phyloP scores from a whole-genome alignment of 2,797 vertebrate species.

The Choloepus didactylus region DNA sequence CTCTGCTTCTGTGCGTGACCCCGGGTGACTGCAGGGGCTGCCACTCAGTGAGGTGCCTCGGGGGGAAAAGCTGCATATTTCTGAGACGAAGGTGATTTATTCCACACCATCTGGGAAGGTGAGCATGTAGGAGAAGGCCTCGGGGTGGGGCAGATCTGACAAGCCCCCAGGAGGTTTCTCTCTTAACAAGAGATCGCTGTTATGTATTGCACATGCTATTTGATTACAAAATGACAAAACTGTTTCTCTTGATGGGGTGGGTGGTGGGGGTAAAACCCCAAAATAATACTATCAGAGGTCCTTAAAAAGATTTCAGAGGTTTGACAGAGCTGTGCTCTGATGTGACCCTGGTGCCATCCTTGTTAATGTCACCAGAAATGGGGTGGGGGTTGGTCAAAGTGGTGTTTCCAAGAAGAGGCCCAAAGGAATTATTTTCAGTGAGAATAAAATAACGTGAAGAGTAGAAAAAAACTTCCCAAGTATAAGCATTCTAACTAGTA shows the following conservation, averaged over 20 bases:
- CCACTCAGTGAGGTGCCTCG: not conserved
- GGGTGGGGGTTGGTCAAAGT: not conserved
- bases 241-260: not conserved
- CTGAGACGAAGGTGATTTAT: not conserved
- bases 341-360: not conserved
- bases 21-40: not conserved
- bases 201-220: not conserved
- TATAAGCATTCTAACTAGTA: not conserved
- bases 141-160: not conserved
- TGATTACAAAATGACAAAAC: constrained; percentile 53
- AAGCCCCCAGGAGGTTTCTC: not conserved
- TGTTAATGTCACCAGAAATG: not conserved
- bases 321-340: not conserved
- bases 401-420: not conserved
- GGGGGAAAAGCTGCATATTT: constrained; percentile 13
- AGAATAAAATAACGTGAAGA: not conserved
- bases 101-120: not conserved
- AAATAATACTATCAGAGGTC: constrained; percentile 9
- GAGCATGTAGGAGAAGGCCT: not conserved
- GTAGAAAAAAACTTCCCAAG: not conserved
- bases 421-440: not conserved
- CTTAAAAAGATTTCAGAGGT: constrained; percentile 32
- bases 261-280: not conserved
- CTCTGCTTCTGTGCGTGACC: constrained; percentile 18
- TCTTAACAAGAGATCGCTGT: not conserved